Percentiles rank a stretch among this genome's conserved stretches.
Evolutionary conservation across 2,888 invertebrate genomes (phyloP).

Genomic region (Cremastinae sp.): DNA sequence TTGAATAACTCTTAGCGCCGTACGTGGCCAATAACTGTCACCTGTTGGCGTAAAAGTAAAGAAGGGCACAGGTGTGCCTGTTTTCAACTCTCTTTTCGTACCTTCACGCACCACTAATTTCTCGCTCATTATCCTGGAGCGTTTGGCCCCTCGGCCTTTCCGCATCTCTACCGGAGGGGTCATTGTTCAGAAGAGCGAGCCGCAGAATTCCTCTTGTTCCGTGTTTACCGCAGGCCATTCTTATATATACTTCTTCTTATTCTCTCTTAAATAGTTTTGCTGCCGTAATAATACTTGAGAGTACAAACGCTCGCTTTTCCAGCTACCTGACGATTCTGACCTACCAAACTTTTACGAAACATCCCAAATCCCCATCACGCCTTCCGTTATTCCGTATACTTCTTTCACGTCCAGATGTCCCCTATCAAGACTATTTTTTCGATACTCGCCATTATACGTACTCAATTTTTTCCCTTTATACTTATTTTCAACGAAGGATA

Average conservation of each 20-base stretch:
- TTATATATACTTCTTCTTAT: conserved; percentile 31
- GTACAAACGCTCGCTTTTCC: too few relatives aligned
- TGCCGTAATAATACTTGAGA: too few relatives aligned
- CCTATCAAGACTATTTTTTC: too few relatives aligned
- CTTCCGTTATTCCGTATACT: too few relatives aligned
- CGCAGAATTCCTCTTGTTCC: conserved; percentile 62
- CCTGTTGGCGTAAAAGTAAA: conserved; percentile 8
- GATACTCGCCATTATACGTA: too few relatives aligned
- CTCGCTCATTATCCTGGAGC: conserved; percentile 70
- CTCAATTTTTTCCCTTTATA: too few relatives aligned
- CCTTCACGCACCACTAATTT: conserved; percentile 77
- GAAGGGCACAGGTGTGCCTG: conserved; percentile 71
- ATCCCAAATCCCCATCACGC: too few relatives aligned
- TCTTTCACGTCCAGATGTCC: too few relatives aligned
- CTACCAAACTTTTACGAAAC: too few relatives aligned
- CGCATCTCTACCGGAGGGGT: conserved; percentile 52
- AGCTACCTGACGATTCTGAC: too few relatives aligned
- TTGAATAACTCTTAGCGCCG: too few relatives aligned
- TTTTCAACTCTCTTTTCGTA: conserved; percentile 72
- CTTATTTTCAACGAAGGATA: too few relatives aligned
- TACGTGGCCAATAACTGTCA: conserved; percentile 18
- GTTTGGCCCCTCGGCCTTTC: conserved; percentile 58
- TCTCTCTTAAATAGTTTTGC: conserved; percentile 4
- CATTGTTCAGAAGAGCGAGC: conserved; percentile 51
- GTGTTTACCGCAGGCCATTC: conserved; percentile 65